These are phyloP conservation scores for Chrysocyon brachyurus DNA, from an alignment of 2,797 vertebrate genomes.

Conservation along the genomic window DNA sequence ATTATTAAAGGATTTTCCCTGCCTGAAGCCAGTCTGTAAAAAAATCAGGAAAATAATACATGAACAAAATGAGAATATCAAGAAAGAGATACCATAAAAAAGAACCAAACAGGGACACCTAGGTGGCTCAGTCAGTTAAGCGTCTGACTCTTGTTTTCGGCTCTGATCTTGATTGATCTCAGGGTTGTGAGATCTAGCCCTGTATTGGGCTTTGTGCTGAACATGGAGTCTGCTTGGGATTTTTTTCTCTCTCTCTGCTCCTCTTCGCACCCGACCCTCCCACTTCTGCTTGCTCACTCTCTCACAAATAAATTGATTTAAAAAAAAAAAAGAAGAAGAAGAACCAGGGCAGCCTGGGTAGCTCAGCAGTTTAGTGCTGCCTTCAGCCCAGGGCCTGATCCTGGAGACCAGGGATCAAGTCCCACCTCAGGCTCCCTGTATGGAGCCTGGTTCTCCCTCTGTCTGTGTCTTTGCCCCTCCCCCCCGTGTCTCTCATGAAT, in stretches of 20 bases:
- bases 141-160: background rate
- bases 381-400: too few species aligned
- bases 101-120: background rate
- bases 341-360: background rate
- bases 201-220: background rate
- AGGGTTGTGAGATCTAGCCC: background rate
- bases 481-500: too few species aligned
- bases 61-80: slow-evolving; percentile 23
- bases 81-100: slow-evolving; percentile 15
- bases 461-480: too few species aligned
- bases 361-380: too few species aligned
- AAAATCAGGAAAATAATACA: background rate
- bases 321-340: background rate
- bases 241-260: background rate
- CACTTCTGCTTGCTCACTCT: background rate
- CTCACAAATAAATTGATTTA: background rate
- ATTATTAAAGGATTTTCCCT: slow-evolving; percentile 14
- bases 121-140: background rate
- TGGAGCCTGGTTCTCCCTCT: too few species aligned
- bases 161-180: background rate
- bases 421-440: too few species aligned
- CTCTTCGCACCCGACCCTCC: background rate
- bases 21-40: background rate
- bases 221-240: background rate
- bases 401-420: too few species aligned